Percentiles rank a stretch among this genome's conserved stretches.
These are phyloP conservation scores for Netelia virgata DNA, from an alignment of 2,888 invertebrate genomes.

Conservation along the genomic window DNA sequence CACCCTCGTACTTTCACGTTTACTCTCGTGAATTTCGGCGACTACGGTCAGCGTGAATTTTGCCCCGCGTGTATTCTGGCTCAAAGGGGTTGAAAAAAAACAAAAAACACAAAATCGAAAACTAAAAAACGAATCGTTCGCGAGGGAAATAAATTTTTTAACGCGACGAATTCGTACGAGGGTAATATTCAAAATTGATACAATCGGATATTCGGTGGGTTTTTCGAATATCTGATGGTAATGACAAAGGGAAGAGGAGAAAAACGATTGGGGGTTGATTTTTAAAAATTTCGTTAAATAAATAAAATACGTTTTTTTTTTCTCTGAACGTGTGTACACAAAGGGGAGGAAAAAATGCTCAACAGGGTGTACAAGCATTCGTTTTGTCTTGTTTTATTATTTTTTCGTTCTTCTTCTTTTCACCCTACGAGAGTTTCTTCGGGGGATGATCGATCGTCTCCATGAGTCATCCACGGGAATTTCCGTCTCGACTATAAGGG, in stretches of 20 bases:
- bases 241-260: not conserved
- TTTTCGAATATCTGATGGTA: too few species aligned
- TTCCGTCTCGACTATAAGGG: slow-evolving; percentile 67
- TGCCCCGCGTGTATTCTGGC: slow-evolving; percentile 46
- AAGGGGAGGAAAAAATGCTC: not conserved
- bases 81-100: not conserved
- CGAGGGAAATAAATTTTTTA: too few species aligned
- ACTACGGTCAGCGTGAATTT: slow-evolving; percentile 73
- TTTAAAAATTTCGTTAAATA: slow-evolving; percentile 20
- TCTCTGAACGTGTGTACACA: not conserved
- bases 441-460: slow-evolving; percentile 76
- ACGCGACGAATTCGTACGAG: too few species aligned
- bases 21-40: slow-evolving; percentile 63
- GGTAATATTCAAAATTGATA: too few species aligned
- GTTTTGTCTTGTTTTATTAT: slow-evolving; percentile 32
- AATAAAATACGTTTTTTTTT: too few species aligned
- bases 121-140: slow-evolving; percentile 1
- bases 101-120: slow-evolving; percentile 15
- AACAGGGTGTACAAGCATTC: slow-evolving; percentile 13
- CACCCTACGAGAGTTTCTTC: slow-evolving; percentile 55
- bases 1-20: slow-evolving; percentile 65
- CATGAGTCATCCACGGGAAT: slow-evolving; percentile 78
- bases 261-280: slow-evolving; percentile 21
- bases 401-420: not conserved
- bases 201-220: too few species aligned